Base-by-base conservation (phyloP, 2,113 vertebrate genomes). In the Trichechus manatus region DNA sequence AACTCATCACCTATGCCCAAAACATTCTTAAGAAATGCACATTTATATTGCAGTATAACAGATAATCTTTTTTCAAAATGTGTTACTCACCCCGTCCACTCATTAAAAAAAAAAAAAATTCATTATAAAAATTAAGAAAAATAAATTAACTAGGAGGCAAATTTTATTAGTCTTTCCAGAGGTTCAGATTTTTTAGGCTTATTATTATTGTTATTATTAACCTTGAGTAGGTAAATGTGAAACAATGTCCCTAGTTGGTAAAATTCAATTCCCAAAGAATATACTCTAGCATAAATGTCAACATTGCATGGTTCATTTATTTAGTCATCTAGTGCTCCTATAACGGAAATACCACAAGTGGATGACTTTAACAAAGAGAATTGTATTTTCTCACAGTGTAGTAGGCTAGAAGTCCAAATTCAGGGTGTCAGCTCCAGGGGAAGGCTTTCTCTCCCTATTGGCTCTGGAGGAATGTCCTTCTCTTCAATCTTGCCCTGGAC, bases 91-190 rank as follows among this genome's bases (percentile, higher is more conserved):
- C 64, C 2, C 53, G 9, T 23, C 11, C 9, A 81, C 66, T 93
- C 11, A 3, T 61, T 90, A 85, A 74, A 83, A 68, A n/a, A 72
- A 47, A 66, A 59, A 31, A 2, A 77, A 53, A 59, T 61, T 89
- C 9, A 61, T 61, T 64, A 56, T 61, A 78, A 77, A 83, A 70
- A 80, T 14, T 56, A 75, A 81, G 42, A 56, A 91, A 81, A 27
- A 74, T 80, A 77, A 74, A 3, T 56, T 29, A 77, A 78, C 87
- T 33, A 83, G 36, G 14, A 77, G 61, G 3, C 56, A 68, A 36
- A 59, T 92, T 92, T 64, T 78, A 64, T 78, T 87, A 80, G 59
- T 93, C 23, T 64, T 88, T 81, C 25, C 11, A 70, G 17, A 93
- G 15, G 19, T 25, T 74, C 0, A 6, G 3, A 78, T 7, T 56